These are phyloP conservation scores for Blastobasis adustella DNA, from an alignment of 2,888 invertebrate species.

Conservation along the genomic window DNA sequence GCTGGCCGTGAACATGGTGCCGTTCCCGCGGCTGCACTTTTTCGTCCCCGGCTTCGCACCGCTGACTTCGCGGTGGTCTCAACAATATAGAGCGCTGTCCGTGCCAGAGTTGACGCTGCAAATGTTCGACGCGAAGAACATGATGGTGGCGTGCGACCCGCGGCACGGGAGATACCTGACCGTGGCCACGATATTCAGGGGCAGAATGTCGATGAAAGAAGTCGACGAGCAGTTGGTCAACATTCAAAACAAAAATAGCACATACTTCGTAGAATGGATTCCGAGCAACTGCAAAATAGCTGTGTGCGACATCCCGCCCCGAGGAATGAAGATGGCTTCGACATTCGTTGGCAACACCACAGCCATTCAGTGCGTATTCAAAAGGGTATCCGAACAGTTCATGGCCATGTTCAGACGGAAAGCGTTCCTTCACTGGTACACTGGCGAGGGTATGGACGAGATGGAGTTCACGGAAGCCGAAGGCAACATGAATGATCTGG, in stretches of 20 bases:
- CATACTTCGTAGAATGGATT: slow-evolving; percentile 88
- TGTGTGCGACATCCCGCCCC: slow-evolving; percentile 86
- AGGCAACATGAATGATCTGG: slow-evolving; percentile 85
- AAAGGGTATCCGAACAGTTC: slow-evolving; percentile 89
- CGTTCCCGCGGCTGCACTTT: slow-evolving; percentile 78
- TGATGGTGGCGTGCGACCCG: slow-evolving; percentile 95
- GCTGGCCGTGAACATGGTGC: slow-evolving; percentile 71
- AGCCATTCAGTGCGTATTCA: slow-evolving; percentile 90
- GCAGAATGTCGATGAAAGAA: slow-evolving; percentile 95
- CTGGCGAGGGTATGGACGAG: slow-evolving; percentile 94
- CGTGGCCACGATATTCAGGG: slow-evolving; percentile 91
- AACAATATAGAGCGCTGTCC: slow-evolving; percentile 90
- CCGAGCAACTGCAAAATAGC: slow-evolving; percentile 87
- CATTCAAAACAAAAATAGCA: slow-evolving; percentile 85
- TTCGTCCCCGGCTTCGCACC: slow-evolving; percentile 78
- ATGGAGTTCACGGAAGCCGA: slow-evolving; percentile 95
- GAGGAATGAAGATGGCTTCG: slow-evolving; percentile 87
- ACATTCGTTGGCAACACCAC: slow-evolving; percentile 92
- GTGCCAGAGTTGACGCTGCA: slow-evolving; percentile 88
- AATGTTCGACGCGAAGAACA: slow-evolving; percentile 80
- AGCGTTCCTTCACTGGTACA: slow-evolving; percentile 98
- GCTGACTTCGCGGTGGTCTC: slow-evolving; percentile 86
- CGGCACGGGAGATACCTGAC: slow-evolving; percentile 92
- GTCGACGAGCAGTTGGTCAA: slow-evolving; percentile 86
- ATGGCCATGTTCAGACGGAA: slow-evolving; percentile 96